Evolutionary conservation across 2,888 invertebrate genomes (phyloP), one percentile per base, ranked within the genome.

Genomic region (Atrina japonica): DNA sequence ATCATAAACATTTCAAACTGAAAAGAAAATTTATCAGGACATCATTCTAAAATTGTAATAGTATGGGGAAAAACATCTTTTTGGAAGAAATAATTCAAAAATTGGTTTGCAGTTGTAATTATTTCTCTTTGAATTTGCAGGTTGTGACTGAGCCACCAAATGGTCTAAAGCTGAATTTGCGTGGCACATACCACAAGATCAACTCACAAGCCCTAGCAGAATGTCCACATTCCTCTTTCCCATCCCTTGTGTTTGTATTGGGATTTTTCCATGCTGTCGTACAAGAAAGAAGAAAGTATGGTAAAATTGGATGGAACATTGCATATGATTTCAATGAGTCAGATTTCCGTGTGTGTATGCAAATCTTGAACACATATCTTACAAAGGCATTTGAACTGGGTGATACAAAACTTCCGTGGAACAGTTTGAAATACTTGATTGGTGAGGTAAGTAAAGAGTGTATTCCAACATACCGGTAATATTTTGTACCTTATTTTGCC

Each of bases 181-280:
- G 95, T 75, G 96, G 95, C 87, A 97, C 97, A 0, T 97, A 95
- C 91, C 94, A 95, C 90, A 97, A 96, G 92, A 94, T 97, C 92
- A 93, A 94, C 0, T 90, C 93, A n/a, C 93, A 94, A 75, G 93
- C 94, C 0, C 91, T 97, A 45, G 94, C 95, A 5, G 93, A 93
- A 14, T 96, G 96, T 87, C 85, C 91, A 0, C 97, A 97, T 90
- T 91, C 92, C 0, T 93, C 94, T n/a, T 97, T 94, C 91, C 94
- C 94, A 83, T 93, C 96, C 40, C 92, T 97, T 0, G 93, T 97
- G 45, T 97, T 95, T 88, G 96, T 96, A 1, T 92, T 97, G 49
- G 96, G 96, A 0, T 97, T 97, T 92, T 97, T 97, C 92, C 97
- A 97, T 89, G 97, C 96, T 9, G 97, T 97, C 0, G 95, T 97